phyloP scores from a whole-genome alignment of 2,888 invertebrate genomes.

The Dendrolimus pini region DNA sequence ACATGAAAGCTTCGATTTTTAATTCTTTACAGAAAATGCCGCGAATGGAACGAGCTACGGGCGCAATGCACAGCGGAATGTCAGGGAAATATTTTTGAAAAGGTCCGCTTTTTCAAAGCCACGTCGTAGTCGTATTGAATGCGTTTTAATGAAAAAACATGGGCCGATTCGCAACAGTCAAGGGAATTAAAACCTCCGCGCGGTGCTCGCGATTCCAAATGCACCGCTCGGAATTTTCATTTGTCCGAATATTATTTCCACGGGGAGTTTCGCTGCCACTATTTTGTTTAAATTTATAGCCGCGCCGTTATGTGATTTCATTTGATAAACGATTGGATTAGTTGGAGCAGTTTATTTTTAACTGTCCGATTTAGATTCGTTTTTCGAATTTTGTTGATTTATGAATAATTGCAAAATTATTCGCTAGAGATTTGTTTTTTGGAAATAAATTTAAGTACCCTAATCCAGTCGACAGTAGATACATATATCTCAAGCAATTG shows the following conservation, averaged over 20 bases:
- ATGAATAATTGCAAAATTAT: no score
- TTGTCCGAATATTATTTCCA: slow-evolving; percentile 67
- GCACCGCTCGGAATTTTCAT: slow-evolving; percentile 65
- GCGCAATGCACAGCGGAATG: slow-evolving; percentile 54
- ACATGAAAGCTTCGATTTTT: slow-evolving; percentile 35
- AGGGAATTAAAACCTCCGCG: slow-evolving; percentile 71
- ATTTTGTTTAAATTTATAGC: slow-evolving; percentile 48
- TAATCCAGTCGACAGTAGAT: no score
- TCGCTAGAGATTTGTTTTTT: no score
- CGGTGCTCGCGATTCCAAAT: slow-evolving; percentile 51
- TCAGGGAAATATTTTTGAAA: slow-evolving; percentile 70
- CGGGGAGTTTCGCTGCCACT: slow-evolving; percentile 40
- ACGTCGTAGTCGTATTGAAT: slow-evolving; percentile 74
- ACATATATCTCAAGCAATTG: no score
- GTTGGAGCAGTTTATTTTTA: slow-evolving; percentile 7
- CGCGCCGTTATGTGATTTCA: slow-evolving; percentile 33
- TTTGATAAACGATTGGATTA: slow-evolving; percentile 38
- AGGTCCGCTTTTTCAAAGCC: slow-evolving; percentile 69
- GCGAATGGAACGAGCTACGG: slow-evolving; percentile 51
- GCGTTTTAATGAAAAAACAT: slow-evolving; percentile 77
- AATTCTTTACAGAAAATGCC: slow-evolving; percentile 40
- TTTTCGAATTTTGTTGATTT: no score
- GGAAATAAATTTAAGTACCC: no score
- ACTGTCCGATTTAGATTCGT: background rate
- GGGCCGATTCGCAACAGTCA: slow-evolving; percentile 74